Conservation (phyloP, 2,797 vertebrate species). For the Naso thynnoides region DNA sequence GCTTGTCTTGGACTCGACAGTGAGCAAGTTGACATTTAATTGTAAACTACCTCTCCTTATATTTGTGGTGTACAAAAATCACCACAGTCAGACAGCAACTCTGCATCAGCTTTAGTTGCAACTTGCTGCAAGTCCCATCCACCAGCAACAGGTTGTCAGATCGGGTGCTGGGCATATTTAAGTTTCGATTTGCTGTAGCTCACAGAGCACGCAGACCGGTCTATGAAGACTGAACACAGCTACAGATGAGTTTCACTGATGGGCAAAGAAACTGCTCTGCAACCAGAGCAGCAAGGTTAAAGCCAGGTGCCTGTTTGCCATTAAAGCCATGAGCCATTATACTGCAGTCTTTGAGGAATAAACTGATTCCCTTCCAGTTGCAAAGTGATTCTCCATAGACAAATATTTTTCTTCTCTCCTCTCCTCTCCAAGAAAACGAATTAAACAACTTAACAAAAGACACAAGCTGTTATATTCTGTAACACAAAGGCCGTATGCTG, state of each 20-base stretch:
- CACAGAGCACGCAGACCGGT: not conserved
- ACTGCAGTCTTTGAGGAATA: not conserved
- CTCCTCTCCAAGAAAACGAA: not conserved
- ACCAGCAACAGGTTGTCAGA: conserved; percentile 20
- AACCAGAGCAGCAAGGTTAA: not conserved
- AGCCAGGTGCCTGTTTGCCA: not conserved
- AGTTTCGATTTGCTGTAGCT: conserved; percentile 49
- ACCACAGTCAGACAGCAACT: conserved; percentile 5
- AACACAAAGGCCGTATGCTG: not conserved
- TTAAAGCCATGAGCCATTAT: not conserved
- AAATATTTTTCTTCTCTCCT: not conserved
- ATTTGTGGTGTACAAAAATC: not conserved
- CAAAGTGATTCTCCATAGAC: not conserved
- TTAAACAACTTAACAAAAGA: conserved; percentile 9
- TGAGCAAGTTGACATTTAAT: conserved; percentile 41
- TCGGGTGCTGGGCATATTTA: conserved; percentile 3
- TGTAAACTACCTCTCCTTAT: not conserved
- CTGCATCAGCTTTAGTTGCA: conserved; percentile 15
- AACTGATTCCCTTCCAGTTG: not conserved
- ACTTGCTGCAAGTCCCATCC: conserved; percentile 1
- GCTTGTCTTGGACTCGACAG: not conserved
- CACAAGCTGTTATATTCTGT: not conserved
- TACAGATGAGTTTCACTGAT: conserved; percentile 3
- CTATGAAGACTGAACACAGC: conserved; percentile 4
- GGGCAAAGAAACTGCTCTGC: not conserved